Percentiles rank a stretch among this genome's conserved stretches.
Conservation (phyloP, 2,888 invertebrate genomes). For the Drosophila neonasuta region DNA sequence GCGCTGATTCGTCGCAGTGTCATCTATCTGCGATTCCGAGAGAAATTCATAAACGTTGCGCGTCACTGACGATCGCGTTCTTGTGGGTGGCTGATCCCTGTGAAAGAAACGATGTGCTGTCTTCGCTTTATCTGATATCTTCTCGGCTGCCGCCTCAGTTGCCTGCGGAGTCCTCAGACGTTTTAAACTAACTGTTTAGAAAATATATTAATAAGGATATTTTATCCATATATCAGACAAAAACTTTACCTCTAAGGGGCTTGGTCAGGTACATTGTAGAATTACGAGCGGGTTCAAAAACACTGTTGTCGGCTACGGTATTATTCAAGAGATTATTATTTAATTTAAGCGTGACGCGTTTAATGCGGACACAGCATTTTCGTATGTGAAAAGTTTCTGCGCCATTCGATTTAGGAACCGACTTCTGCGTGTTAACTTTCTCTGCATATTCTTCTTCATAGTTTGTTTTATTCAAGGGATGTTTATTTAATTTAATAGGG, state of each 20-base stretch:
- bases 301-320: background rate
- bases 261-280: slow-evolving; percentile 44
- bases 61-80: slow-evolving; percentile 51
- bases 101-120: slow-evolving; percentile 52
- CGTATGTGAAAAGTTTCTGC: background rate
- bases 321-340: background rate
- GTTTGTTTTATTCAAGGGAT: no score
- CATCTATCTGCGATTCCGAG: slow-evolving; percentile 75
- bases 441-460: no score
- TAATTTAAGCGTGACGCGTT: slow-evolving; percentile 27
- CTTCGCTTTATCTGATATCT: background rate
- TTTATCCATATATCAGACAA: no score
- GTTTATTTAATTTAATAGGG: no score
- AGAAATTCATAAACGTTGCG: slow-evolving; percentile 78
- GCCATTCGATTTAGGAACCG: background rate
- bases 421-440: background rate
- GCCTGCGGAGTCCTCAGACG: background rate
- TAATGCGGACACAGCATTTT: slow-evolving; percentile 48
- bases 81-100: slow-evolving; percentile 39
- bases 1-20: slow-evolving; percentile 48
- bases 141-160: background rate
- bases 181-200: background rate
- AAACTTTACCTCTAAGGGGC: slow-evolving; percentile 17
- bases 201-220: no score
- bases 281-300: slow-evolving; percentile 49